Percentiles rank a stretch among this genome's conserved stretches.
Evolutionary conservation across 2,888 invertebrate species (phyloP).

Genomic region (Pyrrhosoma nymphula): DNA sequence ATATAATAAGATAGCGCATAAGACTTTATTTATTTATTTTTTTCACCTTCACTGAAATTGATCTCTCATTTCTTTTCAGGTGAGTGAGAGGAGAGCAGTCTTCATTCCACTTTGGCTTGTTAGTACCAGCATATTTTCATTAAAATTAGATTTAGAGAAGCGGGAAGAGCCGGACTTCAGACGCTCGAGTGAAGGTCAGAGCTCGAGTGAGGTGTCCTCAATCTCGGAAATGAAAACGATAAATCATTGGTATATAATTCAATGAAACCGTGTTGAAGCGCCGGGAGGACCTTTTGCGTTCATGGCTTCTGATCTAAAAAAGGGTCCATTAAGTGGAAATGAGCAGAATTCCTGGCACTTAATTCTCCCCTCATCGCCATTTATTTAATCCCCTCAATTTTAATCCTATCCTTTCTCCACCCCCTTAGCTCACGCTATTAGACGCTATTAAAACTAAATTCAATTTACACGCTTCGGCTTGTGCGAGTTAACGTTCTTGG

Average conservation of each 20-base stretch:
- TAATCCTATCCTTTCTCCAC: too few species aligned
- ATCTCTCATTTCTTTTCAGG: neutral
- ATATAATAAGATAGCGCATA: too few species aligned
- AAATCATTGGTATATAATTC: neutral
- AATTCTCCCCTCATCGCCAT: neutral
- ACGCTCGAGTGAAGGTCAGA: neutral
- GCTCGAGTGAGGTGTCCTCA: neutral
- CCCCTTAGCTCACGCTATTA: too few species aligned
- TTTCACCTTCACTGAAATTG: too few species aligned
- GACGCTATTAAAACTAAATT: too few species aligned
- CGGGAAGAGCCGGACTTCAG: neutral
- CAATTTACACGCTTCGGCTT: too few species aligned
- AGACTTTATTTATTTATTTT: too few species aligned
- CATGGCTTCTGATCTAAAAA: neutral
- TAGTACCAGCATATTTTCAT: neutral
- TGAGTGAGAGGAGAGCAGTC: neutral
- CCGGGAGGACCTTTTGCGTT: neutral
- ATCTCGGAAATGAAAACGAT: neutral
- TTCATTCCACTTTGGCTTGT: neutral
- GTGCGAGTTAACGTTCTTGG: too few species aligned
- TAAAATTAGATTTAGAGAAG: neutral
- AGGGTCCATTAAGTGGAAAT: neutral
- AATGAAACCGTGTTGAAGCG: neutral
- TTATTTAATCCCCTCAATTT: too few species aligned
- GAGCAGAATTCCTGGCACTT: neutral